Conservation (phyloP, 2,797 vertebrate genomes). For the Eulemur rubriventer region DNA sequence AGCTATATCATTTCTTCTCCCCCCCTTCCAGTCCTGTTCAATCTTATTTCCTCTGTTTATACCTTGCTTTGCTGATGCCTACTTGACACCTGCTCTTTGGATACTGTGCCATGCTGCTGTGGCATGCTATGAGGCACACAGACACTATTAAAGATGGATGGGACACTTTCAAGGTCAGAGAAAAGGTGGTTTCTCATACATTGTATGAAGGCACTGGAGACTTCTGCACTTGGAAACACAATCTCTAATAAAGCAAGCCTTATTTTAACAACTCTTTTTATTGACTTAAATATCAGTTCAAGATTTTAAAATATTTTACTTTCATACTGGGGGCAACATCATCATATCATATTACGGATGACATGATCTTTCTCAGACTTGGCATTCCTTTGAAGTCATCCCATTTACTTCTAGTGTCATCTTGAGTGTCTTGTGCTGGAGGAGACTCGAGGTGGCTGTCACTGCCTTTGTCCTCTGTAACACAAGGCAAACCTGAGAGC, state of each 20-base stretch:
- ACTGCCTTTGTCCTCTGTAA: neutral
- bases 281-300: constrained; percentile 13
- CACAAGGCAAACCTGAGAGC: neutral
- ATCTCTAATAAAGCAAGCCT: neutral
- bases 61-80: constrained; percentile 52
- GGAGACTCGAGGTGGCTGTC: neutral
- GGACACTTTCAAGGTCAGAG: constrained; percentile 25
- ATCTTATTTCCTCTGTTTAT: constrained; percentile 57
- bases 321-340: neutral
- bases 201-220: neutral
- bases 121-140: neutral
- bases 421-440: neutral
- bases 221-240: neutral
- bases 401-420: neutral
- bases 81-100: constrained; percentile 41
- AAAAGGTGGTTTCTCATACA: neutral
- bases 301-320: constrained; percentile 39
- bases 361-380: neutral
- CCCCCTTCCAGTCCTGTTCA: neutral
- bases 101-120: neutral
- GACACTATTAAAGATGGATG: constrained; percentile 15
- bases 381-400: neutral
- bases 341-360: neutral
- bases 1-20: constrained; percentile 51
- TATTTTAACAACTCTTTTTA: neutral